Conservation (phyloP, 2,113 vertebrate species). For the Helogale parvula region DNA sequence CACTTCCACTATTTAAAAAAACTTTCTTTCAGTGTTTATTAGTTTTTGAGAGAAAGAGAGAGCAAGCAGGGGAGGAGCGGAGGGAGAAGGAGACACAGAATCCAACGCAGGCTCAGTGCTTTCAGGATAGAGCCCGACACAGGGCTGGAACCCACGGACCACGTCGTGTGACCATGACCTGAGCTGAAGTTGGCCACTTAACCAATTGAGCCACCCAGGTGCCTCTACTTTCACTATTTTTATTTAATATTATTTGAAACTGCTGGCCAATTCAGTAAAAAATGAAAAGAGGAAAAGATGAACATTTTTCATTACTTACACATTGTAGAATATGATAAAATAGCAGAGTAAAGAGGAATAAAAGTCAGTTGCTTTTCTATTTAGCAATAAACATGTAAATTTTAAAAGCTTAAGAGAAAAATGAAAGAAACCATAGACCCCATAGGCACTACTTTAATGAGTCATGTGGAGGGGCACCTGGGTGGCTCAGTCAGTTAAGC, state of each 20-base stretch:
- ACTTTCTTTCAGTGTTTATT: too few relatives aligned
- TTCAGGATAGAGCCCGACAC: too few relatives aligned
- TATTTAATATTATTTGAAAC: not conserved
- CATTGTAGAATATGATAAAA: not conserved
- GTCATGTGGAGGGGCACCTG: not conserved
- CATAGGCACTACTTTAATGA: not conserved
- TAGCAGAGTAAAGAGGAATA: not conserved
- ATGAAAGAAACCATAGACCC: not conserved
- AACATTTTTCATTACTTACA: not conserved
- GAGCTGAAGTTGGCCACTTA: too few relatives aligned
- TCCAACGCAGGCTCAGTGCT: too few relatives aligned
- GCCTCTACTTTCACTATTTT: not conserved
- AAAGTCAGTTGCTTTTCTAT: constrained; percentile 28
- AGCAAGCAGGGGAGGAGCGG: too few relatives aligned
- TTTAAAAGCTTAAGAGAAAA: not conserved
- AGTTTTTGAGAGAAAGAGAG: too few relatives aligned
- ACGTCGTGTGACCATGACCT: too few relatives aligned
- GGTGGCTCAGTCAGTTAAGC: too few relatives aligned
- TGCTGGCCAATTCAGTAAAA: not conserved
- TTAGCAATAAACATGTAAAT: not conserved
- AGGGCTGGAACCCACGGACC: too few relatives aligned
- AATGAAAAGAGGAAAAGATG: not conserved
- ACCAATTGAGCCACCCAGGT: too few relatives aligned
- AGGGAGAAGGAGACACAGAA: too few relatives aligned
- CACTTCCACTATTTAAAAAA: not conserved